Evolutionary conservation across 2,888 invertebrate species (phyloP), one percentile per base, ranked within the genome.

Genomic region (Leptura quadrifasciata): DNA sequence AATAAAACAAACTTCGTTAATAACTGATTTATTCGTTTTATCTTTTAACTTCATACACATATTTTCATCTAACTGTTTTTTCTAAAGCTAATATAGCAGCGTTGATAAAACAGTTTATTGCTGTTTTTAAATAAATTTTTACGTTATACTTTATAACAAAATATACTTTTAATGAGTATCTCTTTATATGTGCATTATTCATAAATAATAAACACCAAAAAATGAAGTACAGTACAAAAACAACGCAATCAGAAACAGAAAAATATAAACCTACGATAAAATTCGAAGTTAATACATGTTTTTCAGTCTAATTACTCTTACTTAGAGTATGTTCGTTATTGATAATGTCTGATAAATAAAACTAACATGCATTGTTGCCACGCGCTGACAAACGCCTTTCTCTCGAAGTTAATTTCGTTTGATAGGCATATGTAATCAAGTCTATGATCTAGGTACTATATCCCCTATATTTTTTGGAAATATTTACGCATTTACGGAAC

Each of bases 251-350:
- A 57, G n/a, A 39, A 31, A 58, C 18, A 60, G 20, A 69, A 58
- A 60, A 58, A 60, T 47, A 3, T 2, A 31, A 31, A 31, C 18
- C 27, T 68, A 52, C 24, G 27, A 17, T 60, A 58, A 69, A 47
- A 20, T 27, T 35, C 55, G 57, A 58, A 57, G 8, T 54, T 47
- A 68, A 63, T 63, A 63, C 63, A 31, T 24, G n/a, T 27, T 57
- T 35, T 47, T 69, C 69, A 69, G 69, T 69, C 69, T 58, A 69
- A n/a, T 55, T 58, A 58, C 58, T 58, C 69, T 35, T 21, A 58
- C 69, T 57, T 69, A 58, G 31, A 69, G 69, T 58, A 69, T 52
- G 15, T 39, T n/a, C 17, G 15, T 47, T 47, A 47, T 15, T 61
- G 17, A 61, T 8, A 35, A 35, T 18, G 21, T 21, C 20, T 21